Base-by-base conservation (phyloP, 2,113 vertebrate species). In the Neolamprologus devosi region DNA sequence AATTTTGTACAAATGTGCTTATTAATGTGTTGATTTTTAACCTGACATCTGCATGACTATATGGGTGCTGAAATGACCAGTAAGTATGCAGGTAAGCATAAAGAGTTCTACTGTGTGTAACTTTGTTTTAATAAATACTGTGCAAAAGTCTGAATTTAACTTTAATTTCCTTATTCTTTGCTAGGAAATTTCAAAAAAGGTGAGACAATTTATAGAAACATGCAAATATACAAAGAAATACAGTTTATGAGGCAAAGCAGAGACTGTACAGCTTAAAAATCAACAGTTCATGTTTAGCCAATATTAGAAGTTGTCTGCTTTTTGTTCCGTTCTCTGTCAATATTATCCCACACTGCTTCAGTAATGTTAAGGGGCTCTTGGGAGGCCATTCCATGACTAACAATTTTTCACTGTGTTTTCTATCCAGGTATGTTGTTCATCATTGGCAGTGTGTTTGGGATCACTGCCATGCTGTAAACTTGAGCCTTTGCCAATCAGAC, bases 121-220 rank as follows among this genome's bases (percentile, higher is more conserved):
- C 11, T 70, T 2, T 40, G 0, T 68, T 68, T 63, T 19, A 21
- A 23, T 1, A 70, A 70, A 70, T 70, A 45, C 65, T 14, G 12
- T 42, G 35, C 35, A 70, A 42, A 70, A 70, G 65, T 70, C 5
- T 42, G 60, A n/a, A 63, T 7, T 63, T 12, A 35, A 65, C 17
- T 65, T 65, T 65, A 3, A 65, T 12, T 35, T 65, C 30, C 17
- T n/a, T 63, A 35, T 63, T 65, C 7, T 42, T 42, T 70, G n/a
- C 35, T 70, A 70, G 5, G 7, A 70, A 70, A 23, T 23, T 70
- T 0, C 3, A 0, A 70, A 70, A 23, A 14, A 0, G 33, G 2
- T 70, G 35, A 40, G n/a, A 5, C 12, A 65, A 65, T 65, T 65
- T 8, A 65, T 65, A 37, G 60, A 37, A 65, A 65, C 0, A 5